A percentile compares a stretch with the other conserved stretches of the same genome.
Evolutionary conservation across 2,888 invertebrate genomes (phyloP).

Genomic region (Agrilus biguttatus): DNA sequence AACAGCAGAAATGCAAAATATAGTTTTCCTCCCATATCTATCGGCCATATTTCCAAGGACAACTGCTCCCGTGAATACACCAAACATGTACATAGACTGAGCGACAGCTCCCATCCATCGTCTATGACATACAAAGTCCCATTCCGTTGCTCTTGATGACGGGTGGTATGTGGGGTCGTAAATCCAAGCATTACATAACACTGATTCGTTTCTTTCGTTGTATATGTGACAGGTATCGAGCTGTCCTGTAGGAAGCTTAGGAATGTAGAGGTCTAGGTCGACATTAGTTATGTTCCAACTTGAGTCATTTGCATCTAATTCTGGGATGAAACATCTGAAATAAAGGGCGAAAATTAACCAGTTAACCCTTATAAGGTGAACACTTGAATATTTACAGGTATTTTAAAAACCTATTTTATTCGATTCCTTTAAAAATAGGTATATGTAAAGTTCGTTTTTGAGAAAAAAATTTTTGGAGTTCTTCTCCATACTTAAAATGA

Average conservation of each 20-base stretch:
- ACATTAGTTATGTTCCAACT: constrained; percentile 34
- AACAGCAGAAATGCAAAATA: constrained; percentile 63
- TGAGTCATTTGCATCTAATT: constrained; percentile 38
- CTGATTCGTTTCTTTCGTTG: constrained; percentile 18
- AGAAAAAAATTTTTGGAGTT: no score
- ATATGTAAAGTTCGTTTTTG: no score
- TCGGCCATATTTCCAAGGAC: constrained; percentile 66
- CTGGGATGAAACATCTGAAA: constrained; percentile 45
- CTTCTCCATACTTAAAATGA: no score
- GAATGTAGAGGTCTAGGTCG: constrained; percentile 39
- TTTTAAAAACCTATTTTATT: no score
- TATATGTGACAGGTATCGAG: constrained; percentile 50
- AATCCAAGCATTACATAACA: constrained; percentile 44
- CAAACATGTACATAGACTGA: constrained; percentile 69
- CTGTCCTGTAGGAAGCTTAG: constrained; percentile 39
- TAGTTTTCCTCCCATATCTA: constrained; percentile 57
- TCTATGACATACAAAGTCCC: constrained; percentile 65
- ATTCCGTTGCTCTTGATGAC: constrained; percentile 64
- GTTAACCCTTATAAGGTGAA: no score
- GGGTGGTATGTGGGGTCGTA: constrained; percentile 60
- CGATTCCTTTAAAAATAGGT: no score
- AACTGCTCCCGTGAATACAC: constrained; percentile 67
- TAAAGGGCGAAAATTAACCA: neutral
- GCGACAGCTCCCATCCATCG: constrained; percentile 72
- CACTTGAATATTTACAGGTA: no score